phyloP scores from a whole-genome alignment of 2,113 vertebrate species.

The Amblyopsis rosae region DNA sequence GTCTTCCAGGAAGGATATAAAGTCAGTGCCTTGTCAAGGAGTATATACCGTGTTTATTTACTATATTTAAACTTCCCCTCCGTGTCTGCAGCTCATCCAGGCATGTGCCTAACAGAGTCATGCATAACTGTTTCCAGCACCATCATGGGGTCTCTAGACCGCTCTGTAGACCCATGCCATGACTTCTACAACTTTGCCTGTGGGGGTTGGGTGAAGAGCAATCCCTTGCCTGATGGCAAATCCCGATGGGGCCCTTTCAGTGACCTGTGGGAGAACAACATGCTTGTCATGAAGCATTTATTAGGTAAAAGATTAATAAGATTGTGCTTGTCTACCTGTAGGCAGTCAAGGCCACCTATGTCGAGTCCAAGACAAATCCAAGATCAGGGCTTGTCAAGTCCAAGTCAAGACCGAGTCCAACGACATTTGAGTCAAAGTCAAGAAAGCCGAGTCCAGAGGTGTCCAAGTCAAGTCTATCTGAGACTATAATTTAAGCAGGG shows the following conservation, averaged over 20 bases:
- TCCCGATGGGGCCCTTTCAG: conserved; percentile 96
- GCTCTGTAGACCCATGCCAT: conserved; percentile 86
- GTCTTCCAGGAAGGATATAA: not conserved
- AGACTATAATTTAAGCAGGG: no score
- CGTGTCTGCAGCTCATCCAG: conserved; percentile 65
- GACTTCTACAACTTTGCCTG: conserved; percentile 94
- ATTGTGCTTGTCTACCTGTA: no score
- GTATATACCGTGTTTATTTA: not conserved
- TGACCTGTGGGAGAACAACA: conserved; percentile 95
- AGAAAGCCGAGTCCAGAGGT: no score
- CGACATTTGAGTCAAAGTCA: no score
- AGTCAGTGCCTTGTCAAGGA: not conserved
- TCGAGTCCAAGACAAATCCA: no score
- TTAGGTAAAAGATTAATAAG: conserved; percentile 77
- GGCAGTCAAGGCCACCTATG: no score
- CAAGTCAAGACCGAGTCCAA: no score
- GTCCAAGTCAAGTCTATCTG: no score
- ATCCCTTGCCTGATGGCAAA: conserved; percentile 91
- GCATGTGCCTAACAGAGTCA: conserved; percentile 83
- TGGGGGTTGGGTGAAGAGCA: conserved; percentile 91
- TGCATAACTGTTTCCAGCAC: conserved; percentile 87
- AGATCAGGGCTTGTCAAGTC: no score
- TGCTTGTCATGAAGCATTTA: conserved; percentile 91
- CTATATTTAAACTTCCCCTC: not conserved
- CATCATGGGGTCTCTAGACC: conserved; percentile 86